A percentile compares a stretch with the other conserved stretches of the same genome.
Conservation (phyloP, 2,797 vertebrate genomes). For the Bryconaethiops microstoma region DNA sequence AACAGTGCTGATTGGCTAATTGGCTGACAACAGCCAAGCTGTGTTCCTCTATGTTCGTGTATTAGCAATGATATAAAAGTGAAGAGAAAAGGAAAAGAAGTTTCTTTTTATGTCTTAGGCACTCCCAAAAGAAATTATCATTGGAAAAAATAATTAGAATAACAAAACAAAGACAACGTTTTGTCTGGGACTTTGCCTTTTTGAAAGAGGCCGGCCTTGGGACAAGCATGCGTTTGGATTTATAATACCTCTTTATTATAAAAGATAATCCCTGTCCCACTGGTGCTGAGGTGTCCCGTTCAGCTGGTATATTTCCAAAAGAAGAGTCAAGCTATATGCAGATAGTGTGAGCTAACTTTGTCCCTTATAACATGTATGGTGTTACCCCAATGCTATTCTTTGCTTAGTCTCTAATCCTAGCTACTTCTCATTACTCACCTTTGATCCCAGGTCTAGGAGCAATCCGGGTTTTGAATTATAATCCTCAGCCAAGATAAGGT, state of each 20-base stretch:
- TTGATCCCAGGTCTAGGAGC: neutral
- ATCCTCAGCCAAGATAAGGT: neutral
- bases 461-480: neutral
- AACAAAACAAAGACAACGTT: neutral
- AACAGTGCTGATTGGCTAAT: neutral
- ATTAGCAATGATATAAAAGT: neutral
- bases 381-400: neutral
- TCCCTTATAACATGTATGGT: neutral
- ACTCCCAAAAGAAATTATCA: neutral
- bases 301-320: neutral
- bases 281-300: neutral
- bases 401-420: neutral
- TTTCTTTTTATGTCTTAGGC: neutral
- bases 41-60: neutral
- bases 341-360: neutral
- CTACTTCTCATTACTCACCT: neutral
- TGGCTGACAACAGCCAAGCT: neutral
- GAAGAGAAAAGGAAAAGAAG: neutral
- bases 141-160: neutral
- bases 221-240: neutral
- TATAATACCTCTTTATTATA: neutral
- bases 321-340: neutral
- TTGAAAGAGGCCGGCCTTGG: too few species aligned
- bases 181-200: too few species aligned
- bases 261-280: neutral